phyloP scores from a whole-genome alignment of 2,113 vertebrate species.

The Nesoenas mayeri region DNA sequence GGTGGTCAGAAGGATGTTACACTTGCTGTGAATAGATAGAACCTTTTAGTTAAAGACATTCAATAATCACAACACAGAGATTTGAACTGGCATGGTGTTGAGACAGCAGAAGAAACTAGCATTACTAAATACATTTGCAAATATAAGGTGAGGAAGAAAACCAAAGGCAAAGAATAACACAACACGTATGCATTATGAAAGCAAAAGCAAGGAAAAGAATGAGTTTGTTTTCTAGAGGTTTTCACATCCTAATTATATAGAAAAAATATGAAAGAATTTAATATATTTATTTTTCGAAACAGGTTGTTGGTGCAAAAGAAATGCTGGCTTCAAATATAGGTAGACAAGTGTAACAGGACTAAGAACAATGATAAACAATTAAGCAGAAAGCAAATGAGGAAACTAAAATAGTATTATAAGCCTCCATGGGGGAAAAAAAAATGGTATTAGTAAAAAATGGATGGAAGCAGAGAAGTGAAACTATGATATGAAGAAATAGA shows the following conservation, averaged over 20 bases:
- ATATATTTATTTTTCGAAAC: slow-evolving; percentile 6
- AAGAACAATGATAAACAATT: not conserved
- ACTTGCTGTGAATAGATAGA: slow-evolving; percentile 20
- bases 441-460: not conserved
- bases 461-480: slow-evolving; percentile 15
- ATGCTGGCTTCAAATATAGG: not conserved
- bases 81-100: not conserved
- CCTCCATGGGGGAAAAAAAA: not conserved
- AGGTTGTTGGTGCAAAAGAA: not conserved
- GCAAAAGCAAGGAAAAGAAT: slow-evolving; percentile 6
- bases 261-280: not conserved
- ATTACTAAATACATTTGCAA: not conserved
- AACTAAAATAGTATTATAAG: not conserved
- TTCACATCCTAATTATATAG: not conserved
- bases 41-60: not conserved
- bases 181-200: not conserved
- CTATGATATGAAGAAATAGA: not conserved
- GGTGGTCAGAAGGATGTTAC: not conserved
- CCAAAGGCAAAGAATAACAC: not conserved
- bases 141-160: not conserved
- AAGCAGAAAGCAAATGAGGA: not conserved
- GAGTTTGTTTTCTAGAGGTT: not conserved
- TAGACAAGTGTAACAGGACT: not conserved
- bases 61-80: not conserved
- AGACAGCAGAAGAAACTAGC: not conserved